These are phyloP conservation scores for Myotis planiceps DNA, from an alignment of 2,797 vertebrate species.

Conservation along the genomic window DNA sequence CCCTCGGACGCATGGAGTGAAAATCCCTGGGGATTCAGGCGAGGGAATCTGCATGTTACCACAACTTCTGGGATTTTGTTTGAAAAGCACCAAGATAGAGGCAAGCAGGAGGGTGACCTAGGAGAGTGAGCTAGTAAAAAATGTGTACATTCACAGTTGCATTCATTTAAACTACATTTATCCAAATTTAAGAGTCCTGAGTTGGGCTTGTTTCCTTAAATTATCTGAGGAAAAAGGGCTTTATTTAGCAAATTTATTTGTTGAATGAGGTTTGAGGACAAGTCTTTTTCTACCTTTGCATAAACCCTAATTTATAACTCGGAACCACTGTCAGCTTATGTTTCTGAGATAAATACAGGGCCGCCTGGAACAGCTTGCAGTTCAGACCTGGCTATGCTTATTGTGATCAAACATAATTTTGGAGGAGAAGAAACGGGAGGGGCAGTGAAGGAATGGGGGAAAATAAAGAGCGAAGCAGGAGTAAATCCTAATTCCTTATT, in stretches of 20 bases:
- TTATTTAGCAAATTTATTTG: background rate
- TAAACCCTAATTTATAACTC: background rate
- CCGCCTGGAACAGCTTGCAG: background rate
- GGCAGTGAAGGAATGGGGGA: background rate
- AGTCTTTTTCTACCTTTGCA: background rate
- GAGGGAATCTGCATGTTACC: background rate
- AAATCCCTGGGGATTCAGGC: background rate
- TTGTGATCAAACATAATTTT: background rate
- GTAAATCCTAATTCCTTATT: background rate
- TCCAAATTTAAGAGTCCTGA: background rate
- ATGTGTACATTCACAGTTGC: background rate
- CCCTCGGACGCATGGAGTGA: background rate
- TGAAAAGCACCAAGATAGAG: background rate
- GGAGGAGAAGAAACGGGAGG: background rate
- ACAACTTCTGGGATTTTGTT: constrained; percentile 11
- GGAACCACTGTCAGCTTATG: background rate
- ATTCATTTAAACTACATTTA: background rate
- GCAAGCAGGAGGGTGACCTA: background rate
- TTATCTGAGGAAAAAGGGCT: background rate
- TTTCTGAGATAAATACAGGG: background rate
- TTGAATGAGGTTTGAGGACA: background rate
- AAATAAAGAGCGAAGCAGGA: background rate
- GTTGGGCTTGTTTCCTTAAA: constrained; percentile 8
- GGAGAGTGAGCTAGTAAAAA: background rate
- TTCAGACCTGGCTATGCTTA: background rate